Base-by-base conservation (phyloP, 2,113 vertebrate species). In the Poeciliopsis occidentalis region DNA sequence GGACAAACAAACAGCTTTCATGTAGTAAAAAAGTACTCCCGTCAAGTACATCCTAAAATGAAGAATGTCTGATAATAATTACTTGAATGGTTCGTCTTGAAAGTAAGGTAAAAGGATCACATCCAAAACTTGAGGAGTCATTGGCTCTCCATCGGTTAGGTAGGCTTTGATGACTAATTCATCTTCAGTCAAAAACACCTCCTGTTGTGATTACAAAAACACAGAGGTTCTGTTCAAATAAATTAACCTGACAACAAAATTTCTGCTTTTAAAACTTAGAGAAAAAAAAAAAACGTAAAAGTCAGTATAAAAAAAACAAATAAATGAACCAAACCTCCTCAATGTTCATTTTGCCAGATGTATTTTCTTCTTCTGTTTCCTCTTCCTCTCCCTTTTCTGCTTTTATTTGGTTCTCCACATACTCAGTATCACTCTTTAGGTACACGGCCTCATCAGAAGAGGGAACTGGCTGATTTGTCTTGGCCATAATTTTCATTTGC, bases 81-180 rank as follows among this genome's bases (percentile, higher is more conserved):
- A 95, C 98, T 89, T 92, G 91, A 96, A 98, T 67, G 98, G 97
- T 78, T 99, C 97, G 79, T 96, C 88, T 79, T 91, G 90, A 97
- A 97, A 99, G 94, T 94, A 98, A 4, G 94, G 95, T 76, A 68
- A 82, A 71, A 98, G 76, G 71, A 97, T 84, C 37, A 73, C 88
- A 63, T 97, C 95, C 73, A 99, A 90, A 66, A 99, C 85, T 82
- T 96, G 90, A 30, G 84, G 22, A 73, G 94, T 92, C 51, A 99
- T 75, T 61, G 94, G 78, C 0, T 85, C 85, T 82, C 93, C 93
- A 67, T 94, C 84, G 47, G 78, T 79, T 64, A 99, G 76, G 85
- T 95, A 97, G 64, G 92, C 85, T 79, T 92, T 96, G 81, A 99
- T 97, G 73, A 92, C 91, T 73, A 94, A 89, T 90, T 99, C 97